Percentiles rank a stretch among this genome's conserved stretches.
These are phyloP conservation scores for Fulica atra DNA, from an alignment of 2,113 vertebrate genomes.

Conservation along the genomic window DNA sequence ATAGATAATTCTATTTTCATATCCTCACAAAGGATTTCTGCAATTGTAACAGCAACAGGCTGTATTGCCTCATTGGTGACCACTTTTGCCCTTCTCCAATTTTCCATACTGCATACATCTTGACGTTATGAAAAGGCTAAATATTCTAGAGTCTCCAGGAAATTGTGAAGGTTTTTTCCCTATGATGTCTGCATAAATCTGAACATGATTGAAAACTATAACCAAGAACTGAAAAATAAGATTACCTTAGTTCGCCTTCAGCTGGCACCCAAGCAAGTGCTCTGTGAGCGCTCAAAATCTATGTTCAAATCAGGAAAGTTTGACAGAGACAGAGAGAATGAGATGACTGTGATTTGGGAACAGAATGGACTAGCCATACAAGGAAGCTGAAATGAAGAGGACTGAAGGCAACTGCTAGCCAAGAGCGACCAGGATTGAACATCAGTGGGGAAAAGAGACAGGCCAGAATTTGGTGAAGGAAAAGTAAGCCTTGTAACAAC, in stretches of 20 bases:
- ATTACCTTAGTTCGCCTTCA: neutral
- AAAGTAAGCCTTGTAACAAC: fast-evolving
- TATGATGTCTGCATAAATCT: neutral
- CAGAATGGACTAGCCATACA: neutral
- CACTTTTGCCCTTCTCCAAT: neutral
- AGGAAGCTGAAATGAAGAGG: neutral
- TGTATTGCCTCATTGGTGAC: neutral
- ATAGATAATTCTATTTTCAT: neutral
- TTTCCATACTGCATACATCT: neutral
- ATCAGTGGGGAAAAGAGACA: neutral
- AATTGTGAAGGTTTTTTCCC: neutral
- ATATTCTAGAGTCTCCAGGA: neutral
- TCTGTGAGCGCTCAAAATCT: neutral
- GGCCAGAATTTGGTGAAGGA: neutral
- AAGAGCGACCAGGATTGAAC: neutral
- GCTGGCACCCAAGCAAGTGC: neutral
- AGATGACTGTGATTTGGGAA: neutral
- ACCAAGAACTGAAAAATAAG: neutral
- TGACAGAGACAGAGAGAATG: neutral
- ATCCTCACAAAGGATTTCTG: neutral
- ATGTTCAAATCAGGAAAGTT: neutral
- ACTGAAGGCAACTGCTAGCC: neutral
- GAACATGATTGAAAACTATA: neutral
- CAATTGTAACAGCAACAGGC: neutral
- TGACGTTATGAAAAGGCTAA: neutral